Evolutionary conservation across 2,113 vertebrate species (phyloP).

Genomic region (Paratilapia polleni): DNA sequence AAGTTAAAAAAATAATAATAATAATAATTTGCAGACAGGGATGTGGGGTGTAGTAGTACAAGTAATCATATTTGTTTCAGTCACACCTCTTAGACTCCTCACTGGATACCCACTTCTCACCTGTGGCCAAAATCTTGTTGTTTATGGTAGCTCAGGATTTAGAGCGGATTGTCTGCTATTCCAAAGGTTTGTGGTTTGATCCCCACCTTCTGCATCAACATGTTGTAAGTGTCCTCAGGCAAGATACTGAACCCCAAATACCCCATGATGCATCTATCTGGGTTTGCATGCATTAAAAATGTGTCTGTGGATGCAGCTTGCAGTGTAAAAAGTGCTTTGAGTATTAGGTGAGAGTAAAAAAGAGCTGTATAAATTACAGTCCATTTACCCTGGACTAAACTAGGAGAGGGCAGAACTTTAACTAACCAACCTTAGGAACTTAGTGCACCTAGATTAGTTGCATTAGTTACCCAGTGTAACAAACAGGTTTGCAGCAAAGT

Average conservation of each 20-base stretch:
- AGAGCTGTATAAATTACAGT: neutral
- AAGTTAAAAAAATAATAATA: too few relatives aligned
- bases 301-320: neutral
- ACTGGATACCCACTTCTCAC: neutral
- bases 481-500: neutral
- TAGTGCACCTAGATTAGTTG: neutral
- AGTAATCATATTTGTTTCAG: neutral
- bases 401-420: neutral
- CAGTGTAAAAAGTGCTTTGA: neutral
- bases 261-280: neutral
- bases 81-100: neutral
- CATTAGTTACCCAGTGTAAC: neutral
- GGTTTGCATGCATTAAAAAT: neutral
- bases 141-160: accelerated
- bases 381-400: neutral
- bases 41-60: neutral
- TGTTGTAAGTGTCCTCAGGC: too few relatives aligned
- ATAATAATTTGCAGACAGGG: neutral
- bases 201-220: neutral
- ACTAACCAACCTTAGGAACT: neutral
- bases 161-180: neutral
- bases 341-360: too few relatives aligned
- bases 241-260: too few relatives aligned
- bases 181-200: too few relatives aligned
- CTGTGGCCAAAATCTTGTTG: neutral